Evolutionary conservation across 2,113 vertebrate species (phyloP), one percentile per base, ranked within the genome.

Genomic region (Tragelaphus scriptus): DNA sequence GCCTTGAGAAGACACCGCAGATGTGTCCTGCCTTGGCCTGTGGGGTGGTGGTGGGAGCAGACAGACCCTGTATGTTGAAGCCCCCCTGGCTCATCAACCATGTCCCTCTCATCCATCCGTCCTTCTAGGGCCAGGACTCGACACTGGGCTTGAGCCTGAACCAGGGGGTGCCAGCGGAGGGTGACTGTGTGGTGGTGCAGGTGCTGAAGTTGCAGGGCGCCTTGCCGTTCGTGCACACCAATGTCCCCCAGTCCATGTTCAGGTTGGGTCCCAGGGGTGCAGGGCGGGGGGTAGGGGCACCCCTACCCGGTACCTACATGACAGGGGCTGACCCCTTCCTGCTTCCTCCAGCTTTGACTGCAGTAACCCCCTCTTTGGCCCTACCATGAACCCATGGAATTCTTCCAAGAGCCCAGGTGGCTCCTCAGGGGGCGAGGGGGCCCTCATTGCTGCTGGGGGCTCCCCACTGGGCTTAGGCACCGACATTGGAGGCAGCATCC

Each of bases 191-290:
- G 90, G 14, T 99, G 88, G 99, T 99, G 21, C 98, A 99, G 94
- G 99, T 99, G 90, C 98, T 99, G 96, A 99, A 99, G 99, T 99
- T 98, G 95, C 99, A 99, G 97, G 99, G 99, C 2, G 99, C 99
- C 0, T 98, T 99, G 98, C 99, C 99, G 0, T 99, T 99, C 79
- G 99, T 99, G 96, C 99, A 99, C 98, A 99, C 99, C 97, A 99
- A 99, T 15, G 12, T 99, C 53, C 99, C 99, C 5, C 99, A 99
- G 98, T 99, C 99, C 89, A 98, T 99, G 79, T 75, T 99, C 58
- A 99, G 96, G 99, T 99, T 98, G 98, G 95, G 89, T 58, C 17
- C 90, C 25, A 0, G 40, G 55, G 26, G 28, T 2, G 5, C 15
- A 23, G 75, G 49, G 32, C 2, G 26, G 44, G 91, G 65, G 10